Evolutionary conservation across 2,113 vertebrate species (phyloP), one percentile per base, ranked within the genome.

Genomic region (Desmodus rotundus): DNA sequence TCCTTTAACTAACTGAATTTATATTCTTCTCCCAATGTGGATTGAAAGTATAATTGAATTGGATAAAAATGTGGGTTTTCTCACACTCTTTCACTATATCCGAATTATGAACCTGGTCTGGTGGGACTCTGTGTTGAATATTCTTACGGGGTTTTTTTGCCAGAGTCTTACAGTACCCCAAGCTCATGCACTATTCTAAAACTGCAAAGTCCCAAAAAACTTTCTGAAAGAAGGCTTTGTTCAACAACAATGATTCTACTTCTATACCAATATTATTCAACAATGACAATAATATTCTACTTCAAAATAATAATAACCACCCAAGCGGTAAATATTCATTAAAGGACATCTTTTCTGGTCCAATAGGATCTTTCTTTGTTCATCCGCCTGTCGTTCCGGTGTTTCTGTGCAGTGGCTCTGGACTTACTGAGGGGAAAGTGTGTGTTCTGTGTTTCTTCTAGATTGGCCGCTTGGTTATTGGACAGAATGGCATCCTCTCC

Each of bases 401-500:
- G 0, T 76, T 72, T 78, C 28, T 28, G 17, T 68, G 68, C 1
- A 3, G 26, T 38, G 31, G 33, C 38, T 81, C 70, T 77, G 52
- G 15, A 28, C 47, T 43, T 26, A 38, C 24, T 14, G 33, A 31
- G 38, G 5, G 7, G 63, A 36, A 88, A 31, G 22, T 47, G 1
- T 89, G 50, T 70, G 88, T 82, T 97, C 95, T 95, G 95, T 94
- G 73, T 96, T 90, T 94, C 31, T 97, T 93, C 76, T 97, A 99
- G 99, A 99, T 99, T n/a, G 99, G 99, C 50, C 99, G 98, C 76
- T 96, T 99, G 90, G 99, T 99, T 77, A 99, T 99, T 38, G 99
- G 99, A 87, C 99, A 99, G 98, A 98, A 99, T 82, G 99, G 99
- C 56, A 99, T 99, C 97, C 99, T 99, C 97, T 99, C 99, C 94